Conservation (phyloP, 1,140 invertebrate genomes). For the Branchinecta lindahli region DNA sequence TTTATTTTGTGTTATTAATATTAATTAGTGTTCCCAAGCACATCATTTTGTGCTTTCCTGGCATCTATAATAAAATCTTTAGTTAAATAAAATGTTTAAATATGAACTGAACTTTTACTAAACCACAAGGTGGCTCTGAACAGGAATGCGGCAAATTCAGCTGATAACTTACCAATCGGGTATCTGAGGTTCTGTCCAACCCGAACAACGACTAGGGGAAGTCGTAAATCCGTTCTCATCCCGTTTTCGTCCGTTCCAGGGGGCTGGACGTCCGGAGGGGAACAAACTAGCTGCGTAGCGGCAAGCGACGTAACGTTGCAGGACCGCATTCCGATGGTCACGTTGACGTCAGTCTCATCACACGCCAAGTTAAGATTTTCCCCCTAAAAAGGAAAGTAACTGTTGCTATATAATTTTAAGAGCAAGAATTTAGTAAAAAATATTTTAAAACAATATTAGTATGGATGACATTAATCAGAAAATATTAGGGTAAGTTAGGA, state of each 20-base stretch:
- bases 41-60: neutral
- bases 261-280: slow-evolving; percentile 71
- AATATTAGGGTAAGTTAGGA: too few species aligned
- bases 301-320: slow-evolving; percentile 90
- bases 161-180: slow-evolving; percentile 42
- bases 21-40: neutral
- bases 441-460: too few species aligned
- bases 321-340: slow-evolving; percentile 67
- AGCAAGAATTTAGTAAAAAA: too few species aligned
- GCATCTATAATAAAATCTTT: too few species aligned
- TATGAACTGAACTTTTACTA: too few species aligned
- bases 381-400: slow-evolving; percentile 37
- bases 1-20: neutral
- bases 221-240: slow-evolving; percentile 48
- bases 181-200: slow-evolving; percentile 72
- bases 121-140: too few species aligned
- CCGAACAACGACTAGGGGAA: slow-evolving; percentile 74
- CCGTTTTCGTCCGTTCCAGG: slow-evolving; percentile 68
- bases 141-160: too few species aligned
- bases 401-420: too few species aligned
- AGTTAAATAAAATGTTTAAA: too few species aligned
- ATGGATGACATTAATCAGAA: too few species aligned
- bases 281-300: slow-evolving; percentile 70
- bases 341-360: slow-evolving; percentile 80
- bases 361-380: slow-evolving; percentile 78